Conservation (phyloP, 2,888 invertebrate species). For the Timema podura region DNA sequence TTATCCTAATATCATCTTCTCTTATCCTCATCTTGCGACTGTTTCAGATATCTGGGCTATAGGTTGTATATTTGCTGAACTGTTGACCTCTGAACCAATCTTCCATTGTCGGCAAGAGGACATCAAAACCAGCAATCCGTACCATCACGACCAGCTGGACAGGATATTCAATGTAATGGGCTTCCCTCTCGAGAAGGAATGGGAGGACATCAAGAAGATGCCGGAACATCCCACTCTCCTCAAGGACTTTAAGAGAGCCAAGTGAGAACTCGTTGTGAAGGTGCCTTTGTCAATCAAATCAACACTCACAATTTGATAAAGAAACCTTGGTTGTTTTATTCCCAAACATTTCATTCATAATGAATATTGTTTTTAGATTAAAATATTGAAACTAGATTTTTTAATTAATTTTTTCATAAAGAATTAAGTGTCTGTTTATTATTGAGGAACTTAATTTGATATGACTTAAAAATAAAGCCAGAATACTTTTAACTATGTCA, state of each 20-base stretch:
- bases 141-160: conserved; percentile 98
- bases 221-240: conserved; percentile 94
- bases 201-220: conserved; percentile 99
- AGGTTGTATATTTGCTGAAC: conserved; percentile 97
- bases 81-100: conserved; percentile 98
- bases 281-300: background rate
- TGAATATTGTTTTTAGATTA: too few species aligned
- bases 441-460: too few species aligned
- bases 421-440: too few species aligned
- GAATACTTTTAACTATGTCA: too few species aligned
- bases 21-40: conserved; percentile 12
- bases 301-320: background rate
- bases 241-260: conserved; percentile 93
- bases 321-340: too few species aligned
- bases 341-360: too few species aligned
- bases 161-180: conserved; percentile 99
- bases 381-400: too few species aligned
- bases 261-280: conserved; percentile 52
- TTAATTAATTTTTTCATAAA: too few species aligned
- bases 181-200: conserved; percentile 94
- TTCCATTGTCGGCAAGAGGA: conserved; percentile 99
- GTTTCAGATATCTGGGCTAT: conserved; percentile 94
- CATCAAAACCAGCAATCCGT: conserved; percentile 98
- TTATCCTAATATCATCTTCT: background rate
- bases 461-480: too few species aligned